These are phyloP conservation scores for Sicus ferrugineus DNA, from an alignment of 2,888 invertebrate genomes.

Conservation along the genomic window DNA sequence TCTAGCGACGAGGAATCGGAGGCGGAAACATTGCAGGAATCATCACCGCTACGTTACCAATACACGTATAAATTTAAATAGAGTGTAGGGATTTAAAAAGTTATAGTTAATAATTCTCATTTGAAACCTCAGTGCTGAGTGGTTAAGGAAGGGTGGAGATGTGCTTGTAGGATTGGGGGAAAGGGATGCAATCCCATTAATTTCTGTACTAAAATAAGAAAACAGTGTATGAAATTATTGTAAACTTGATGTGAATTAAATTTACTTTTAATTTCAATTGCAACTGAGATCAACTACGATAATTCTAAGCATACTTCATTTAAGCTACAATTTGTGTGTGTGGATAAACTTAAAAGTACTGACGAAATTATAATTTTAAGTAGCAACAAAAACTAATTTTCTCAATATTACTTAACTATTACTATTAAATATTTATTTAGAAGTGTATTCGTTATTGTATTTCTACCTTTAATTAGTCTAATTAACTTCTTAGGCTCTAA, in stretches of 20 bases:
- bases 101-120: not conserved
- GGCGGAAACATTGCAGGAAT: constrained; percentile 54
- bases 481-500: no score
- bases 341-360: constrained; percentile 12
- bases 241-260: not conserved
- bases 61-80: constrained; percentile 60
- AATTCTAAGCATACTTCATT: not conserved
- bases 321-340: not conserved
- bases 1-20: constrained; percentile 72
- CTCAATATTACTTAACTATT: no score
- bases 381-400: no score
- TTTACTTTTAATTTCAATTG: not conserved
- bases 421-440: not conserved
- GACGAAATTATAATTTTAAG: constrained; percentile 17
- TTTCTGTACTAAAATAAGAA: not conserved
- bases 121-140: not conserved
- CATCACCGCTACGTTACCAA: constrained; percentile 53
- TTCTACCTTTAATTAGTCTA: not conserved
- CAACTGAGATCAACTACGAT: not conserved
- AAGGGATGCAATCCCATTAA: not conserved
- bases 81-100: not conserved
- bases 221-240: not conserved
- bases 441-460: not conserved
- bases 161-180: no score
- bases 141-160: no score